Base-by-base conservation (phyloP, 2,797 vertebrate species). In the Pseudomugil gertrudae region DNA sequence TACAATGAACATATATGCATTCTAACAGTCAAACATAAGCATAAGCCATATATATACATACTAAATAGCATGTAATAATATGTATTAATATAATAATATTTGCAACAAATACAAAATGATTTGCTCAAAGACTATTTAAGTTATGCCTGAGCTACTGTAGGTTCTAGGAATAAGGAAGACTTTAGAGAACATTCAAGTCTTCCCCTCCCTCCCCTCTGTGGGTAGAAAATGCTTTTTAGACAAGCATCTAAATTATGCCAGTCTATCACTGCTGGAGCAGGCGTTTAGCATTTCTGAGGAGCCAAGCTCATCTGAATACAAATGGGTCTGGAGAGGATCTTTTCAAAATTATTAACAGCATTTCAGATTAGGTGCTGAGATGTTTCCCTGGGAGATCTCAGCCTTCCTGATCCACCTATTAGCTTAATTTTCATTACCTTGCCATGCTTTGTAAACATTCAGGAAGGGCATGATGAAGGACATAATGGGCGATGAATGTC, bases 191-290 rank as follows among this genome's bases (percentile, higher is more conserved):
- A 58, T 66, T 51, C 32, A 58, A 33, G 24, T 30, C 35, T 50
- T 48, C 56, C 19, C 1, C 35, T 50, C 43, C 56, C n/a, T 1
- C 60, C n/a, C 3, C 40, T 58, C 21, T 48, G 59, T 52, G 74
- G 66, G 26, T 40, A 45, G 59, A 63, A 64, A 62, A 66, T 30
- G 21, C 38, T 35, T 80, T n/a, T 78, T 56, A 71, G 66, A 76
- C 53, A 68, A 75, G 72, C 58, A 65, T 79, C 74, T 66, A 56
- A 76, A 79, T 78, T 17, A 64, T 23, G 50, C 35, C 63, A 69
- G 64, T 74, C 33, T n/a, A 47, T 56, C 66, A 36, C 40, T 57
- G 48, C 53, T 26, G 63, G 67, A 54, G 5, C 5, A 8, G 33
- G 21, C 15, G 30, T 72, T 81, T 63, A 66, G 64, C 66, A 76